These are phyloP conservation scores for Gandaritis pyraliata DNA, from an alignment of 2,888 invertebrate genomes.

Conservation along the genomic window DNA sequence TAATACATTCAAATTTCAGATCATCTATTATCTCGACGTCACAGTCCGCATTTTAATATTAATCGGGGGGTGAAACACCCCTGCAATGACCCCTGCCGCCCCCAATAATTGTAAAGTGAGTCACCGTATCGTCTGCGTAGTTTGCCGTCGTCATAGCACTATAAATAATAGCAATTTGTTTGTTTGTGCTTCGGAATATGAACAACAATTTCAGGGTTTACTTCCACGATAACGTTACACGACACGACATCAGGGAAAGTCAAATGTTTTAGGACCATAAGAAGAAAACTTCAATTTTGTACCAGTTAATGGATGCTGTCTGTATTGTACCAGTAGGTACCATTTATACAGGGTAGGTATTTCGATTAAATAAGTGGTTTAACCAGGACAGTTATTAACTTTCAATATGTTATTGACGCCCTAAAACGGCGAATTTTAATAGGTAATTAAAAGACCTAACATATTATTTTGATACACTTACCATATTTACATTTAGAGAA, in stretches of 20 bases:
- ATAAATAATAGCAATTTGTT: conserved; percentile 36
- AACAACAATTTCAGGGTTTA: neutral
- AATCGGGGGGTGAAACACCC: conserved; percentile 59
- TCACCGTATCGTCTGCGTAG: conserved; percentile 47
- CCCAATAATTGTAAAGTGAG: conserved; percentile 65
- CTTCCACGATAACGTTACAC: neutral
- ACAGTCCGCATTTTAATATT: conserved; percentile 69
- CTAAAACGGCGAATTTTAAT: too few species aligned
- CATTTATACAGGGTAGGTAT: too few species aligned
- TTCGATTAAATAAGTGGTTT: too few species aligned
- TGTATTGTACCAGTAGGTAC: too few species aligned
- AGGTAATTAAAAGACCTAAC: too few species aligned
- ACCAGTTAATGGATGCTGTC: too few species aligned
- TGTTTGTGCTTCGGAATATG: conserved; percentile 28
- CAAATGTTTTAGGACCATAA: too few species aligned
- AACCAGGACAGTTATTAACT: too few species aligned
- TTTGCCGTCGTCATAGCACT: conserved; percentile 19
- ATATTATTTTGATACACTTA: too few species aligned
- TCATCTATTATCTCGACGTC: conserved; percentile 63
- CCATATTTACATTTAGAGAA: too few species aligned
- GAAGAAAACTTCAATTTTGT: too few species aligned
- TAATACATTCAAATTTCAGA: conserved; percentile 60
- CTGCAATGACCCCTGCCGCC: conserved; percentile 54
- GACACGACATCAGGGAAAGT: neutral
- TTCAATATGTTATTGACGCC: too few species aligned